These are phyloP conservation scores for Agelaius phoeniceus DNA, from an alignment of 2,113 vertebrate species.

Conservation along the genomic window DNA sequence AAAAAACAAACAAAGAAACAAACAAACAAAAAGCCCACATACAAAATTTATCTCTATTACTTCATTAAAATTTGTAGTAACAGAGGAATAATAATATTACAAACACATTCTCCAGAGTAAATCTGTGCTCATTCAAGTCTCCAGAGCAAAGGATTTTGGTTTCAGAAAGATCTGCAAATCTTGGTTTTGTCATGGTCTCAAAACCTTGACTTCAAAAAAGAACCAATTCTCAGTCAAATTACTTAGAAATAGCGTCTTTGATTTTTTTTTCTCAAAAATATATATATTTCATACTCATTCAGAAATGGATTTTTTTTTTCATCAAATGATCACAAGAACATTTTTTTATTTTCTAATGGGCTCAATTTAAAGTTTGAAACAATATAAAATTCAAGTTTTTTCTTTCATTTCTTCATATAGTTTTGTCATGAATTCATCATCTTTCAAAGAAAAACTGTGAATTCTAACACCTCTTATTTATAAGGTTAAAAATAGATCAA, in stretches of 20 bases:
- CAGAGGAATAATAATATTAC: background rate
- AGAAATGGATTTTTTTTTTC: background rate
- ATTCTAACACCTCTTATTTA: background rate
- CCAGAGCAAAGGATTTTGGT: background rate
- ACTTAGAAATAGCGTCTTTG: background rate
- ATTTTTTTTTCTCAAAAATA: background rate
- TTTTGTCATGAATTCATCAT: background rate
- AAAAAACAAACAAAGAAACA: no score
- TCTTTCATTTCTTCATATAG: background rate
- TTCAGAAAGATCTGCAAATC: background rate
- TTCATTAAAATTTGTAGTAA: background rate
- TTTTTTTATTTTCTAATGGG: background rate
- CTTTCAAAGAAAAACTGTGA: background rate
- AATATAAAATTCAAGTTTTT: background rate
- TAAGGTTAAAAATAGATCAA: constrained; percentile 15
- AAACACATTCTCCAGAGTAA: background rate
- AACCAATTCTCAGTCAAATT: background rate
- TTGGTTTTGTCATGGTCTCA: background rate
- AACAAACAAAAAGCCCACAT: background rate
- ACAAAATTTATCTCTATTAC: background rate
- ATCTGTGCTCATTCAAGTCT: background rate
- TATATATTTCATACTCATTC: background rate
- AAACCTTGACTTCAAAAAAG: background rate
- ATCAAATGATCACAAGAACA: background rate
- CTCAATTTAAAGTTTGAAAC: background rate